These are phyloP conservation scores for Tetropium fuscum DNA, from an alignment of 2,888 invertebrate genomes.

Conservation along the genomic window DNA sequence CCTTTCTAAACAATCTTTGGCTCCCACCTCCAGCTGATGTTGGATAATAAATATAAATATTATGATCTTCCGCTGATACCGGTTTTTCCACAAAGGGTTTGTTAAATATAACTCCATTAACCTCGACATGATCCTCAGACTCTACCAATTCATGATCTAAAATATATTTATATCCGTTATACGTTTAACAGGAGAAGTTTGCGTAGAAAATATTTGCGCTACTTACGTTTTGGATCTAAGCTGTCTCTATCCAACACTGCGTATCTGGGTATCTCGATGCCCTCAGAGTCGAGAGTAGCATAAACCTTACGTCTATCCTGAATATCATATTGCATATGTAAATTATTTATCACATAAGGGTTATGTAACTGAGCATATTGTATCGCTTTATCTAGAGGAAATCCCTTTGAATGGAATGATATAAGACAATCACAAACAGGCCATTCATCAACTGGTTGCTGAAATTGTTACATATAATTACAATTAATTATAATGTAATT, in stretches of 20 bases:
- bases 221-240: constrained; percentile 88
- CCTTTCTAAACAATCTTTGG: constrained; percentile 97
- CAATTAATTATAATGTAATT: not conserved
- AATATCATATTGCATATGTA: constrained; percentile 98
- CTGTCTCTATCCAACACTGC: constrained; percentile 96
- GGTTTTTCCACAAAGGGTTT: constrained; percentile 99
- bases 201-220: not conserved
- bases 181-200: not conserved
- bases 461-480: constrained; percentile 41
- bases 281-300: constrained; percentile 91
- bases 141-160: constrained; percentile 92
- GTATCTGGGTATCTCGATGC: constrained; percentile 97
- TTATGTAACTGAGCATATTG: constrained; percentile 93
- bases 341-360: constrained; percentile 98
- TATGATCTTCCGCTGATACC: constrained; percentile 99
- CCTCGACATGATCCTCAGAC: constrained; percentile 97
- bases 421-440: constrained; percentile 97
- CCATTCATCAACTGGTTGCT: constrained; percentile 98
- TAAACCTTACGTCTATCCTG: constrained; percentile 96
- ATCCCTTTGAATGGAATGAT: constrained; percentile 98
- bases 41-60: constrained; percentile 99
- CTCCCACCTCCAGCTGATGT: constrained; percentile 98
- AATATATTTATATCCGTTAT: constrained; percentile 39
- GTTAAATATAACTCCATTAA: constrained; percentile 94
- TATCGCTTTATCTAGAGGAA: constrained; percentile 98